Evolutionary conservation across 2,113 vertebrate species (phyloP).

Genomic region (Terrapene triunguis): DNA sequence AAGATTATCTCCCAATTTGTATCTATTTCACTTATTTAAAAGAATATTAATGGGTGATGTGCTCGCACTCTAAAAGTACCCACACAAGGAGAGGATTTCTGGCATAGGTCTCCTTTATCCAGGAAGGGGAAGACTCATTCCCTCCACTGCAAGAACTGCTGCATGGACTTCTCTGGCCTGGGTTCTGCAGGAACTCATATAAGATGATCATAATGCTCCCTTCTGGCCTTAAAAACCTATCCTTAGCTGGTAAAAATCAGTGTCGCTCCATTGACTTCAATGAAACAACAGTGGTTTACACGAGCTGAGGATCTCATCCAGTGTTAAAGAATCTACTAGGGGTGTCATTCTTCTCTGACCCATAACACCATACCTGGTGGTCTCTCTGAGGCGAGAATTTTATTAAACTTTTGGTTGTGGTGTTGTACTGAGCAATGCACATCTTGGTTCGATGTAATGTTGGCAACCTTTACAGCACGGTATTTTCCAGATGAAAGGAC

Average conservation of each 20-base stretch:
- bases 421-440: conserved; percentile 6
- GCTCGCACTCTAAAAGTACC: not conserved
- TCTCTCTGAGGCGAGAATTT: not conserved
- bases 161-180: no score
- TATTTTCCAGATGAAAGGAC: not conserved
- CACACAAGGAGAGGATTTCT: not conserved
- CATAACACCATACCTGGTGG: not conserved
- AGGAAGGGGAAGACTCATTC: not conserved
- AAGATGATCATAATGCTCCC: no score
- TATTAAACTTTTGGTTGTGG: not conserved
- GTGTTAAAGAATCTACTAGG: not conserved
- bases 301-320: fast-evolving
- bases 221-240: not conserved
- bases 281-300: not conserved
- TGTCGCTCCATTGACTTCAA: not conserved
- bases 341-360: not conserved
- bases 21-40: not conserved
- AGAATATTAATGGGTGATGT: not conserved
- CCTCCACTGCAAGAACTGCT: no score
- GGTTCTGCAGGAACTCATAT: no score
- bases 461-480: not conserved
- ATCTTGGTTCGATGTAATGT: not conserved
- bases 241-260: not conserved
- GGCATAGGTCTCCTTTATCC: not conserved
- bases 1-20: not conserved